Evolutionary conservation across 2,113 vertebrate genomes (phyloP).

Genomic region (Hemibagrus wyckioides): DNA sequence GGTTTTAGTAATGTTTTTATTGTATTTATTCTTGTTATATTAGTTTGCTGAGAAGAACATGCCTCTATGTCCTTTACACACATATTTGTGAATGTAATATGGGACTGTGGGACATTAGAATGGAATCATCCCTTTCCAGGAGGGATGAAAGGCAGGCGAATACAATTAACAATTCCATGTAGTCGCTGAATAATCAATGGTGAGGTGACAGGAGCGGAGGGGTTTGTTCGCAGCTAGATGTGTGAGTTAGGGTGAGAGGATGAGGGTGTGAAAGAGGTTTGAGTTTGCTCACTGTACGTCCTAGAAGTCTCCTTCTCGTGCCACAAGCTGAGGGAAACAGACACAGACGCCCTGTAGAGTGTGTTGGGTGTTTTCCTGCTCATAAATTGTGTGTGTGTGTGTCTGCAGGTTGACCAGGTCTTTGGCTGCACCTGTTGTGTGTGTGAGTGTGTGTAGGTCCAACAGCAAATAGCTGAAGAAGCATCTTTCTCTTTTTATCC

Average conservation of each 20-base stretch:
- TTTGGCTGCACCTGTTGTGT: constrained; percentile 50
- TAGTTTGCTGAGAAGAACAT: neutral
- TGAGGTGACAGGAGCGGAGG: neutral
- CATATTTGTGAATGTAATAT: neutral
- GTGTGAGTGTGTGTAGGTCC: constrained; percentile 51
- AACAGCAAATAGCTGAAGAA: constrained; percentile 53
- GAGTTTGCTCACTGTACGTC: neutral
- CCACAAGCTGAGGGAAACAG: constrained; percentile 24
- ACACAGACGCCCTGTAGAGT: constrained; percentile 21
- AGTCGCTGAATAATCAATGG: constrained; percentile 20
- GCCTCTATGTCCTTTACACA: neutral
- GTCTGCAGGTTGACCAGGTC: neutral
- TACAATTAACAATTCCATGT: constrained; percentile 4
- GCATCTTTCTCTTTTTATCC: constrained; percentile 43
- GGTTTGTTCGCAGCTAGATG: constrained; percentile 8
- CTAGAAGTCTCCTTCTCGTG: constrained; percentile 20
- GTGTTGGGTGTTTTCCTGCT: constrained; percentile 2
- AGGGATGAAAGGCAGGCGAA: neutral
- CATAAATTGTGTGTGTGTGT: constrained; percentile 10
- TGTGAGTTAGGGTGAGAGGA: constrained; percentile 25
- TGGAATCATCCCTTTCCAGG: neutral
- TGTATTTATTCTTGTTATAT: neutral
- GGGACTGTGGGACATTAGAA: neutral
- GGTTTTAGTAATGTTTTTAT: neutral
- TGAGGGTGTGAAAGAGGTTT: constrained; percentile 1